These are phyloP conservation scores for Augochlora pura DNA, from an alignment of 1,140 invertebrate species.

Conservation along the genomic window DNA sequence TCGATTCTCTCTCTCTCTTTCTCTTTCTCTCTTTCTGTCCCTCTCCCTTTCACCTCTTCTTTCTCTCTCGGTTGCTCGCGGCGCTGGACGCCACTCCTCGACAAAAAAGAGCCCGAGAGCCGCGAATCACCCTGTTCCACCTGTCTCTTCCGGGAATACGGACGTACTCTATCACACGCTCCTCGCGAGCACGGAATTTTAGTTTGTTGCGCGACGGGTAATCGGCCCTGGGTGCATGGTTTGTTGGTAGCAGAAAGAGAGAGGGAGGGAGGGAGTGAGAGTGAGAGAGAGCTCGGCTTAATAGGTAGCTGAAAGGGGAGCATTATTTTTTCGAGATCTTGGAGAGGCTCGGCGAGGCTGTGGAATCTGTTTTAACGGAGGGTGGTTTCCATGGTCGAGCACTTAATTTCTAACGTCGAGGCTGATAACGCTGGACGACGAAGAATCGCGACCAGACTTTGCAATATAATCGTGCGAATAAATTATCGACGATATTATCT, in stretches of 20 bases:
- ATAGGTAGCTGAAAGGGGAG: neutral
- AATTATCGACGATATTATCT: too few species aligned
- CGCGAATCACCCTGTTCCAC: constrained; percentile 31
- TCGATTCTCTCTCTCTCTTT: too few species aligned
- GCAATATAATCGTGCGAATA: too few species aligned
- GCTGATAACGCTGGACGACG: too few species aligned
- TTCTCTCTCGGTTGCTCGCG: constrained; percentile 29
- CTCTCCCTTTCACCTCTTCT: neutral
- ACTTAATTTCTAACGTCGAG: too few species aligned
- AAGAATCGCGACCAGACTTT: too few species aligned
- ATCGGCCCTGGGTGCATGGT: neutral
- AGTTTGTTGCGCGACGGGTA: constrained; percentile 13
- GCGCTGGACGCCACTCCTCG: constrained; percentile 49
- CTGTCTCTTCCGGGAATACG: constrained; percentile 38
- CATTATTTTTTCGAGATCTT: constrained; percentile 17
- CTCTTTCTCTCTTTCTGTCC: too few species aligned
- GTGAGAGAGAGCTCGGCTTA: neutral
- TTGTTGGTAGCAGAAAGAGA: neutral
- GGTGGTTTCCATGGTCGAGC: too few species aligned
- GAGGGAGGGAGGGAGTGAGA: too few species aligned
- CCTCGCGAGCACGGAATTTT: neutral
- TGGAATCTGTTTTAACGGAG: too few species aligned
- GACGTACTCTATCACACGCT: constrained; percentile 1
- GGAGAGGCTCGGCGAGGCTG: too few species aligned
- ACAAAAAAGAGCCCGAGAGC: constrained; percentile 13